These are phyloP conservation scores for Zoanthus gigantus DNA, from an alignment of 92 coral and sea anemone genomes.

Conservation along the genomic window DNA sequence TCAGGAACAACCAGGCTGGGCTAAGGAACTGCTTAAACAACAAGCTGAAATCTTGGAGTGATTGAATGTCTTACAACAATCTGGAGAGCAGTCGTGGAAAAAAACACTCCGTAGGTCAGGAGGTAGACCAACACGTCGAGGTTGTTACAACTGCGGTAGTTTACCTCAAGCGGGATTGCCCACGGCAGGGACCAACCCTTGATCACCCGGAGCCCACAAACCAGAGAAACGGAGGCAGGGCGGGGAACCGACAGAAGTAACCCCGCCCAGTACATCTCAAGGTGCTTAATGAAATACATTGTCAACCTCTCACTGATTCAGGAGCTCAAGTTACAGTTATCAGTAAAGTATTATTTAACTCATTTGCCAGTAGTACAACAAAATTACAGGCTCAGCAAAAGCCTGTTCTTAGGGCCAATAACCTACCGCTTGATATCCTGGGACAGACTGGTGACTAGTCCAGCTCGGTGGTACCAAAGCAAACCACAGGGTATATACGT, in stretches of 20 bases:
- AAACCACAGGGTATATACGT: not conserved
- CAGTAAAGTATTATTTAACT: constrained; percentile 28
- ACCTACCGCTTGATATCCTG: not conserved
- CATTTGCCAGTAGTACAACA: not conserved
- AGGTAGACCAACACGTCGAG: constrained; percentile 10
- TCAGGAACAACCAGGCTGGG: constrained; percentile 1
- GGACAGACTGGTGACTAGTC: not conserved
- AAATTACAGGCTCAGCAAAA: not conserved
- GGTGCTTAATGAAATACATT: constrained; percentile 39
- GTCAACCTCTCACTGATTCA: constrained; percentile 47
- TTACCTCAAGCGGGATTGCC: constrained; percentile 7
- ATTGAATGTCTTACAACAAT: not conserved
- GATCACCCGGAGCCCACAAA: not conserved
- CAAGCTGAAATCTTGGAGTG: not conserved
- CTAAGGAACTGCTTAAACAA: not conserved
- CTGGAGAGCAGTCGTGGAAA: not conserved
- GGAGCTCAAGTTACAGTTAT: constrained; percentile 44
- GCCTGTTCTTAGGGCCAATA: not conserved
- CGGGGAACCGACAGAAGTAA: constrained; percentile 33
- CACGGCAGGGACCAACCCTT: not conserved
- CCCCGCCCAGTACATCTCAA: constrained; percentile 36
- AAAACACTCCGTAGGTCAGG: not conserved
- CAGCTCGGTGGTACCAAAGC: not conserved
- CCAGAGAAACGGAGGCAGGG: constrained; percentile 48
- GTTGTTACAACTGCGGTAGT: constrained; percentile 45